Evolutionary conservation across 2,888 invertebrate genomes (phyloP).

Genomic region (Criorhina ranunculi): DNA sequence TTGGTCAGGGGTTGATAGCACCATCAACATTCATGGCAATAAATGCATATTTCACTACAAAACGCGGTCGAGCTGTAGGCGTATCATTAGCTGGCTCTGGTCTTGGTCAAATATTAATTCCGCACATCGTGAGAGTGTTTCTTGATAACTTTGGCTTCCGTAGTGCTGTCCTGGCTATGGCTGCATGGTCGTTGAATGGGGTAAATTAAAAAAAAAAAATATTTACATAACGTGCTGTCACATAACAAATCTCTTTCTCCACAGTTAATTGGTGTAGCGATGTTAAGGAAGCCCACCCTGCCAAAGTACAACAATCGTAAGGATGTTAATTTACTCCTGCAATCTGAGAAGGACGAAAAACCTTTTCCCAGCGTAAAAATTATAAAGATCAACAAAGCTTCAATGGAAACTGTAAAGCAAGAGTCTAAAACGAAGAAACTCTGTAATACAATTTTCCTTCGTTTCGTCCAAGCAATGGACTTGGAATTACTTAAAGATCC

Average conservation of each 20-base stretch:
- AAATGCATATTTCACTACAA: slow-evolving; percentile 89
- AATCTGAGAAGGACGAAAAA: slow-evolving; percentile 75
- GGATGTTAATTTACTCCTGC: slow-evolving; percentile 79
- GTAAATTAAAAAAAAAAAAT: slow-evolving; percentile 84
- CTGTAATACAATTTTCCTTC: slow-evolving; percentile 80
- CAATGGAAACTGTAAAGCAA: slow-evolving; percentile 10
- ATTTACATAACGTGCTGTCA: too few relatives aligned
- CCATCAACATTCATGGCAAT: slow-evolving; percentile 90
- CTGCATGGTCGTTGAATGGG: slow-evolving; percentile 88
- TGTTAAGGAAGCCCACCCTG: slow-evolving; percentile 85
- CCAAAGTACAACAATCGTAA: slow-evolving; percentile 82
- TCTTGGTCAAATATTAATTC: slow-evolving; percentile 90
- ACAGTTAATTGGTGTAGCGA: slow-evolving; percentile 86
- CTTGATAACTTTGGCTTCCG: slow-evolving; percentile 88
- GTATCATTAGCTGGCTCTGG: slow-evolving; percentile 91
- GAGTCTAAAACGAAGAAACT: slow-evolving; percentile 72
- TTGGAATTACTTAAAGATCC: slow-evolving; percentile 87
- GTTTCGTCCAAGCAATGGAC: slow-evolving; percentile 86
- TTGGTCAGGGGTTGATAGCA: slow-evolving; percentile 89
- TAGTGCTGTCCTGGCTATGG: slow-evolving; percentile 88
- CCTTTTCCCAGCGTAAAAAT: slow-evolving; percentile 70
- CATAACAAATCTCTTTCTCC: slow-evolving; percentile 15
- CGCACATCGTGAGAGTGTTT: slow-evolving; percentile 88
- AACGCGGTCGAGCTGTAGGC: slow-evolving; percentile 90
- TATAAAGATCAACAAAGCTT: slow-evolving; percentile 31